phyloP scores from a whole-genome alignment of 2,797 vertebrate species.

The Dicrostonyx torquatus region DNA sequence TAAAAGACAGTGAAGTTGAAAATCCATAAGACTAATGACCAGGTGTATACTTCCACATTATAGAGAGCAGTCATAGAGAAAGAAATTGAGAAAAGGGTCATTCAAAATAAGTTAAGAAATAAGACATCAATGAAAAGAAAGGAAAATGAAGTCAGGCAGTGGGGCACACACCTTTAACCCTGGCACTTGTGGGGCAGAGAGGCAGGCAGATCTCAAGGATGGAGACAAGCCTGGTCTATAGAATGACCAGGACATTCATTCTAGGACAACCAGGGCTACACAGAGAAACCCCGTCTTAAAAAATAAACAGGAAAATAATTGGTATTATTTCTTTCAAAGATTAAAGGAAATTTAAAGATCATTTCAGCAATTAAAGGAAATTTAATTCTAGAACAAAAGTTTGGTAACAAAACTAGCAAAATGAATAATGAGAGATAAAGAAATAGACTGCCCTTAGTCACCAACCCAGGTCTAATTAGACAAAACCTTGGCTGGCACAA shows the following conservation, averaged over 20 bases:
- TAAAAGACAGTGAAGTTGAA: slow-evolving; percentile 1
- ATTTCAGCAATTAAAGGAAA: neutral
- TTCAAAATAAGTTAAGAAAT: slow-evolving; percentile 14
- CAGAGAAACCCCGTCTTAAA: neutral
- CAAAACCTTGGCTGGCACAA: neutral
- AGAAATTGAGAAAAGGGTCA: neutral
- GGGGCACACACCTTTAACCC: neutral
- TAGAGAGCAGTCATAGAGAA: neutral
- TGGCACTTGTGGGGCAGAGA: neutral
- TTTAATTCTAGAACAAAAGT: neutral
- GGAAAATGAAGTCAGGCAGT: neutral
- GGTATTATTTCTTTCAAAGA: neutral
- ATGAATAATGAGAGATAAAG: neutral
- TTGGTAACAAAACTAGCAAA: slow-evolving; percentile 23
- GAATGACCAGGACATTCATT: too few species aligned
- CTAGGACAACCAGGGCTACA: neutral
- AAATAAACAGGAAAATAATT: neutral
- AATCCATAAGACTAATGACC: neutral
- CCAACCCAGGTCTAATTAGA: neutral
- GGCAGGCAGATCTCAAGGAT: neutral
- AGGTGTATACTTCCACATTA: neutral
- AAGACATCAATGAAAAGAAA: neutral
- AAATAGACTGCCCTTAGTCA: neutral
- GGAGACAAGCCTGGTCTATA: neutral
- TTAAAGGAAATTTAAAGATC: slow-evolving; percentile 9